Conservation (phyloP, 2,888 invertebrate species). For the Zaprionus obscuricornis region DNA sequence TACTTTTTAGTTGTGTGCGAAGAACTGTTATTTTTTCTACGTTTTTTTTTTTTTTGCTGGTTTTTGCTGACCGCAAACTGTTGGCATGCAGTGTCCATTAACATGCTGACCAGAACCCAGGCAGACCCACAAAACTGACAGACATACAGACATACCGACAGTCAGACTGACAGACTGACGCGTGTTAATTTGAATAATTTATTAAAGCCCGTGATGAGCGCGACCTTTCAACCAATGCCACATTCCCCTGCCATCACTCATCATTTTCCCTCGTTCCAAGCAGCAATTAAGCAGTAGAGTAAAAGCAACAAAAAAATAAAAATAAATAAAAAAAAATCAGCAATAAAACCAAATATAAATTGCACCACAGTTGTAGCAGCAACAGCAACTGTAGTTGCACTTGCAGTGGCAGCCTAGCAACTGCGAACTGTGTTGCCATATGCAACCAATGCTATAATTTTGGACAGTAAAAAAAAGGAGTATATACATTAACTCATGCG, state of each 20-base stretch:
- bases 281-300: slow-evolving; percentile 68
- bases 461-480: slow-evolving; percentile 18
- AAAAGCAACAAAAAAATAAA: slow-evolving; percentile 24
- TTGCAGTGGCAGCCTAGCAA: slow-evolving; percentile 38
- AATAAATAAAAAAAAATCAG: slow-evolving; percentile 23
- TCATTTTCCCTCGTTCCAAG: slow-evolving; percentile 34
- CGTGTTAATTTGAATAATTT: slow-evolving; percentile 82
- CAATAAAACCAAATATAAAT: slow-evolving; percentile 75
- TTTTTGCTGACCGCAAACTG: slow-evolving; percentile 70
- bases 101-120: slow-evolving; percentile 27
- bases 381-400: slow-evolving; percentile 30
- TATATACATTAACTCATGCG: too few relatives aligned
- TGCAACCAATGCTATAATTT: slow-evolving; percentile 54
- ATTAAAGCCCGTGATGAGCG: slow-evolving; percentile 79
- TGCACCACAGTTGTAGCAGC: slow-evolving; percentile 49
- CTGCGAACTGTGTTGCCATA: slow-evolving; percentile 47
- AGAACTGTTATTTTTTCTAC: slow-evolving; percentile 30
- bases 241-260: slow-evolving; percentile 7
- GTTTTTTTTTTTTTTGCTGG: slow-evolving; percentile 37
- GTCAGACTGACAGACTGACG: slow-evolving; percentile 41
- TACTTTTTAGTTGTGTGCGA: slow-evolving; percentile 35
- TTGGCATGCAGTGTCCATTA: slow-evolving; percentile 67
- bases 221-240: slow-evolving; percentile 61
- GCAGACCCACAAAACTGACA: slow-evolving; percentile 28
- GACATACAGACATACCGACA: slow-evolving; percentile 8